Conservation (phyloP, 1,140 invertebrate species). For the Orchestia grillus region DNA sequence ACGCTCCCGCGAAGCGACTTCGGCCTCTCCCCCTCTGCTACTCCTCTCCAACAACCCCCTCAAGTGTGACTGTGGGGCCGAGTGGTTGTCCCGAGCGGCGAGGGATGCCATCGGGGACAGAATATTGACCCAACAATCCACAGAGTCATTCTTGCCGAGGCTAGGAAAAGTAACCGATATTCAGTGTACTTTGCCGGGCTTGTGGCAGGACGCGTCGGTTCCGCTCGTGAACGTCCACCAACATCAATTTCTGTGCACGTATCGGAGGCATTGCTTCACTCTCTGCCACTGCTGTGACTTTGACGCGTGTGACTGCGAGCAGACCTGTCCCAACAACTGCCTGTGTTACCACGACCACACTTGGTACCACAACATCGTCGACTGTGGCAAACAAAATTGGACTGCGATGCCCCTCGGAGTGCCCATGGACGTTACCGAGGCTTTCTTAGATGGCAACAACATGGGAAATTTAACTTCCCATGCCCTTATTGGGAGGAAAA, state of each 20-base stretch:
- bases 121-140: conserved; percentile 49
- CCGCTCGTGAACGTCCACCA: conserved; percentile 84
- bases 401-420: conserved; percentile 85
- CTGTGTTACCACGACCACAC: conserved; percentile 92
- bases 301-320: conserved; percentile 94
- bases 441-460: conserved; percentile 91
- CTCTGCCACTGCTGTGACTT: conserved; percentile 91
- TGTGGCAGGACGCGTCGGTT: conserved; percentile 68
- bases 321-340: conserved; percentile 92
- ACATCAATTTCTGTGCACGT: conserved; percentile 82
- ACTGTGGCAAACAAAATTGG: conserved; percentile 85
- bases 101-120: conserved; percentile 59
- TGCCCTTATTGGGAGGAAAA: conserved; percentile 90
- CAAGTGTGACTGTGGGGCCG: conserved; percentile 91
- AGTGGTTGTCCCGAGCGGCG: conserved; percentile 85
- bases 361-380: conserved; percentile 92
- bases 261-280: conserved; percentile 82
- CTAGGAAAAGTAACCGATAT: conserved; percentile 71
- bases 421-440: conserved; percentile 93
- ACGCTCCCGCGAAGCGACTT: conserved; percentile 50
- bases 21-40: conserved; percentile 82
- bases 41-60: conserved; percentile 90
- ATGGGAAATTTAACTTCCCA: conserved; percentile 88
- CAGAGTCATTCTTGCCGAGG: conserved; percentile 68
- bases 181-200: conserved; percentile 70